Conservation (phyloP, 2,797 vertebrate species). For the Phrynocephalus vlangalii region DNA sequence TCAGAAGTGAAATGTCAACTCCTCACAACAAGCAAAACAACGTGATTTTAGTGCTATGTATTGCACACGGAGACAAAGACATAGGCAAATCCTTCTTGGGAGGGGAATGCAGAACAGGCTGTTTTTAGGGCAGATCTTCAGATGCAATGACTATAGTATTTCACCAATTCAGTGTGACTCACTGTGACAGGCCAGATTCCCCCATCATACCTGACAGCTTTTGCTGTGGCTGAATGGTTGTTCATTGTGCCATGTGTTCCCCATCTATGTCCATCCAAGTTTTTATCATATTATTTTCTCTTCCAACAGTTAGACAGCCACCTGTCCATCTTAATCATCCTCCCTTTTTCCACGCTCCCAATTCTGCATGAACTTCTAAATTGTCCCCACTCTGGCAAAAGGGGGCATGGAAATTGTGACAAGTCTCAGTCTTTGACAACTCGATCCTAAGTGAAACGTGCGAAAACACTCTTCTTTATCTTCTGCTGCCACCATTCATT, state of each 20-base stretch:
- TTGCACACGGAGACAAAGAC: too few relatives aligned
- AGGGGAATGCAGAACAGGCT: not conserved
- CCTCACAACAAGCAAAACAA: not conserved
- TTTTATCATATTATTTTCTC: not conserved
- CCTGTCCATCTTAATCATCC: not conserved
- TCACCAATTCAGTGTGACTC: not conserved
- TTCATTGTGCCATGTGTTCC: not conserved
- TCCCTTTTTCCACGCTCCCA: not conserved
- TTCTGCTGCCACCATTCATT: too few relatives aligned
- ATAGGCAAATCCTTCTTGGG: not conserved
- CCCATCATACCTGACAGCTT: not conserved
- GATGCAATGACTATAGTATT: not conserved
- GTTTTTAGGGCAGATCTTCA: not conserved
- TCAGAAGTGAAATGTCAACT: not conserved
- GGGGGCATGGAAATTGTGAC: too few relatives aligned
- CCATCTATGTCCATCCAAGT: not conserved
- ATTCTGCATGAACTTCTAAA: not conserved
- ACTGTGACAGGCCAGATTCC: slow-evolving; percentile 5
- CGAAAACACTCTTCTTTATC: too few relatives aligned
- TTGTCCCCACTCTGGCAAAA: not conserved
- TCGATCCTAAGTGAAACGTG: too few relatives aligned
- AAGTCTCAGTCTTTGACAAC: too few relatives aligned
- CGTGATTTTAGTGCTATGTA: not conserved
- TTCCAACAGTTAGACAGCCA: not conserved
- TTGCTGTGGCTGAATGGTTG: not conserved